Percentiles rank a stretch among this genome's conserved stretches.
Conservation (phyloP, 1,140 invertebrate species). For the Drosophila sp. region DNA sequence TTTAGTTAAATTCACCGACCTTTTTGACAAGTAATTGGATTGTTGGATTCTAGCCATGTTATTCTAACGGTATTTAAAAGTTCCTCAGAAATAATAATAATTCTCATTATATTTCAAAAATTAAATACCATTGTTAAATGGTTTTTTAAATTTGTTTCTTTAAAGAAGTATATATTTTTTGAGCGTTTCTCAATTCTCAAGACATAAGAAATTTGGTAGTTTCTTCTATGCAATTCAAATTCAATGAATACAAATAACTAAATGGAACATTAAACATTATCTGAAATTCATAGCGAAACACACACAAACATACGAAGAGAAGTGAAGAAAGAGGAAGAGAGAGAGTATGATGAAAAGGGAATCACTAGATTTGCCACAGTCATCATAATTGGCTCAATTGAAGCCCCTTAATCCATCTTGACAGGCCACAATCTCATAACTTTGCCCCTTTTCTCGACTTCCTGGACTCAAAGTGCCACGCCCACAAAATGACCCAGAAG, state of each 20-base stretch:
- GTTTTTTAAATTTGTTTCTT: no score
- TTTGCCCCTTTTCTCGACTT: neutral
- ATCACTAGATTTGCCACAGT: constrained; percentile 14
- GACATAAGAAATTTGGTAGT: no score
- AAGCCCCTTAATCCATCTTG: constrained; percentile 44
- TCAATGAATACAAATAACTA: neutral
- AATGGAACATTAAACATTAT: neutral
- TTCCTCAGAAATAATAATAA: no score
- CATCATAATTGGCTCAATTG: constrained; percentile 50
- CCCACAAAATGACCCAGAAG: constrained; percentile 5
- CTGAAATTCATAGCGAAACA: neutral
- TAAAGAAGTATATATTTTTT: no score
- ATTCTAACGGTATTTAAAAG: no score
- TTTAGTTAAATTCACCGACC: no score
- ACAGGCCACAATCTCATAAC: constrained; percentile 37
- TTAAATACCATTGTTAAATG: no score
- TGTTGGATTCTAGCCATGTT: no score
- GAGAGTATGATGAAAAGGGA: neutral
- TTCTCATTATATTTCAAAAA: no score
- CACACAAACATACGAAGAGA: neutral
- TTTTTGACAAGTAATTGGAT: no score
- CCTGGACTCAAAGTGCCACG: constrained; percentile 17
- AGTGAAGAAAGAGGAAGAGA: neutral
- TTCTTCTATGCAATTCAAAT: neutral
- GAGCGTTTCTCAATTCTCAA: no score